Evolutionary conservation across 2,113 vertebrate species (phyloP).

Genomic region (Nymphicus hollandicus): DNA sequence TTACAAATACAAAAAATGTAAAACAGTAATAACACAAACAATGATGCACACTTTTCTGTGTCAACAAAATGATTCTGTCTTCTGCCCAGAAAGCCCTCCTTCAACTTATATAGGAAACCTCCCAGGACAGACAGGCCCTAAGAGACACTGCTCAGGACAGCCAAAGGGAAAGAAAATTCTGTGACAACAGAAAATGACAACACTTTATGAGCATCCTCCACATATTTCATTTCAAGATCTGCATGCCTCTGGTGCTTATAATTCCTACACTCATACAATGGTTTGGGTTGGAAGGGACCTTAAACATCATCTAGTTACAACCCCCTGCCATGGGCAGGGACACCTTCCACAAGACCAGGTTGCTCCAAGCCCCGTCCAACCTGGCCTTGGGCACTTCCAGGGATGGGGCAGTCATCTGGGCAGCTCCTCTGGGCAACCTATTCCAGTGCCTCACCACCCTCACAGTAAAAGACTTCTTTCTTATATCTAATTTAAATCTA

Average conservation of each 20-base stretch:
- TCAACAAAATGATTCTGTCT: neutral
- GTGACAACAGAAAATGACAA: neutral
- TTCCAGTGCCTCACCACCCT: neutral
- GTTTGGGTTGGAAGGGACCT: neutral
- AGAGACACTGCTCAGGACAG: neutral
- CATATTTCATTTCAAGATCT: neutral
- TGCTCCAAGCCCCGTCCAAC: neutral
- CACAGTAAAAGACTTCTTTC: neutral
- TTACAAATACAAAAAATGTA: constrained; percentile 23
- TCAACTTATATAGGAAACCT: neutral
- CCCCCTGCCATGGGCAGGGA: neutral
- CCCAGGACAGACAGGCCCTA: neutral
- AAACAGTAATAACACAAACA: constrained; percentile 42
- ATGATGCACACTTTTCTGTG: neutral
- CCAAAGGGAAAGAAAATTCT: neutral
- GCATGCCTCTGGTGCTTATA: neutral
- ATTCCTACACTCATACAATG: neutral
- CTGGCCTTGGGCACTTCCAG: neutral
- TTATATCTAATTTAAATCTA: too few species aligned
- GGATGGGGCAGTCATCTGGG: neutral
- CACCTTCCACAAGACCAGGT: neutral
- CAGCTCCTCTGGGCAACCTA: neutral
- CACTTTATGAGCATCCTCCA: neutral
- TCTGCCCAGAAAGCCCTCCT: neutral
- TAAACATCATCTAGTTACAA: neutral